Base-by-base conservation (phyloP, 2,113 vertebrate species). In the Lepus europaeus region DNA sequence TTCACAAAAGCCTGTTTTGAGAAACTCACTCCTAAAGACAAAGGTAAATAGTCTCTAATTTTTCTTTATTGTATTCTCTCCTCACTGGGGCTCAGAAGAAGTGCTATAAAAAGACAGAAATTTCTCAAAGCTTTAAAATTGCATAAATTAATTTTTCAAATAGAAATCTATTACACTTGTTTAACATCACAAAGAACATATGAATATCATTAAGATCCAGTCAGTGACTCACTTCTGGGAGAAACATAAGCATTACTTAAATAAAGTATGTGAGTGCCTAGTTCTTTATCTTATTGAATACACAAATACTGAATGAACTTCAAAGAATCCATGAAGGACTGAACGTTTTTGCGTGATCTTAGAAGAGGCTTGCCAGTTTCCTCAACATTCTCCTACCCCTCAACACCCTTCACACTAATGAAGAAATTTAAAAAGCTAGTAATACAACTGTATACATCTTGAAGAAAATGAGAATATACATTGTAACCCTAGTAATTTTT, bases 251-350 rank as follows among this genome's bases (percentile, higher is more conserved):
- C 17, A 69, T 74, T 23, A 19, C 36, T 59, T 83, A 76, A 45
- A 17, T 7, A 9, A 73, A 69, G 31, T 1, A 33, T 0, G 3
- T 23, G 31, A 59, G 3, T 68, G 1, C 36, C 53, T 12, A 2
- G 33, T 61, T 76, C 3, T 12, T 22, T 83, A 61, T 1, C 14
- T 82, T 33, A 13, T 74, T 23, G 13, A 83, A 89, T 61, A 22
- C 49, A 45, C 16, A 49, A 73, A 56, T 4, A 63, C 33, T 76
- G 17, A 74, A 3, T 45, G 4, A 20, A 59, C 27, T 74, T 81
- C 51, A 39, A 53, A 81, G 27, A 53, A 4, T 25, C 3, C 51
- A 36, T 64, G 49, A 73, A 73, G 23, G 17, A 31, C 66, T 51
- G 17, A 74, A 81, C 25, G 4, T 12, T n/a, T n/a, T 80, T 33